Conservation (phyloP, 1,140 invertebrate species). For the Habropoda laboriosa region DNA sequence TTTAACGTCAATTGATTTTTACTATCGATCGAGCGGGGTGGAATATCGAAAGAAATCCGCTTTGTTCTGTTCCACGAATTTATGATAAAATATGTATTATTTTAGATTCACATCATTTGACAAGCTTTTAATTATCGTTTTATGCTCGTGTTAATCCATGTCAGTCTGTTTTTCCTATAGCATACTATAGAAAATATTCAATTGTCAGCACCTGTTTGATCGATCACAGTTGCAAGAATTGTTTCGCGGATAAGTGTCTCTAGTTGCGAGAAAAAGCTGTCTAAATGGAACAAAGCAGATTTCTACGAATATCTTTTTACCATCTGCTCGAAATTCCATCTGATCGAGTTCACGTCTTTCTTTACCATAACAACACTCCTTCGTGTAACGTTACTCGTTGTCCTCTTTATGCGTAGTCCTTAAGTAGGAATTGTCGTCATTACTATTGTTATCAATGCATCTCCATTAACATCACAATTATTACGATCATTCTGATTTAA, state of each 20-base stretch:
- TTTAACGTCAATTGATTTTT: neutral
- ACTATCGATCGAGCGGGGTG: too few species aligned
- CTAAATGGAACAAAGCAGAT: neutral
- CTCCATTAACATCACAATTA: slow-evolving; percentile 1
- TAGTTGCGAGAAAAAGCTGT: neutral
- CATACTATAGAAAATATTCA: too few species aligned
- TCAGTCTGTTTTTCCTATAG: too few species aligned
- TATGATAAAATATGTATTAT: neutral
- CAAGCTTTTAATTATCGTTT: too few species aligned
- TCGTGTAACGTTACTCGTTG: slow-evolving; percentile 1
- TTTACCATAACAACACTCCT: neutral
- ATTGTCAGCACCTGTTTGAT: neutral
- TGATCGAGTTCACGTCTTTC: neutral
- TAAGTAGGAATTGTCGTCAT: slow-evolving; percentile 32
- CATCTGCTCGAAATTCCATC: neutral
- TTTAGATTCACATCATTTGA: neutral
- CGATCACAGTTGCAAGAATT: neutral
- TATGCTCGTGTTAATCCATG: too few species aligned
- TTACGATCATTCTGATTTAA: slow-evolving; percentile 40
- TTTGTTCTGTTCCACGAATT: neutral
- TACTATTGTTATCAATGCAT: slow-evolving; percentile 25
- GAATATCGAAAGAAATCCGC: neutral
- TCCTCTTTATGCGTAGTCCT: slow-evolving; percentile 11
- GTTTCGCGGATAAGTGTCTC: neutral
- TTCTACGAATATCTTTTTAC: neutral